phyloP scores from a whole-genome alignment of 1,140 invertebrate genomes.

The Caenorhabditis elegans region WBcel235 BX284603.4:11917501-11918000 shows the following conservation, averaged over 20 bases:
- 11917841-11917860: too few species aligned
- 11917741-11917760: neutral
- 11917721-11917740: neutral
- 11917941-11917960: too few species aligned
- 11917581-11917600: slow-evolving; percentile 32
- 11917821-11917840: neutral
- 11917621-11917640: slow-evolving; percentile 34
- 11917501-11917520: slow-evolving; percentile 35
- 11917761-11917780: neutral
- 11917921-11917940: too few species aligned
- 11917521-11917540: slow-evolving; percentile 29
- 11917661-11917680: neutral
- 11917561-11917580: slow-evolving; percentile 25
- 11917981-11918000: neutral
- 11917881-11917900: too few species aligned
- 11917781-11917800: neutral
- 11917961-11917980: neutral
- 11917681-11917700: slow-evolving; percentile 5
- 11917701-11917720: neutral
- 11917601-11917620: slow-evolving; percentile 26
- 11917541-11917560: slow-evolving; percentile 37
- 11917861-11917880: too few species aligned
- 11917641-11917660: neutral
- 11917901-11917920: slow-evolving; percentile 22
- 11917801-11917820: neutral